Evolutionary conservation across 2,113 vertebrate genomes (phyloP), one percentile per base, ranked within the genome.

Genomic region (Lipotes vexillifer): DNA sequence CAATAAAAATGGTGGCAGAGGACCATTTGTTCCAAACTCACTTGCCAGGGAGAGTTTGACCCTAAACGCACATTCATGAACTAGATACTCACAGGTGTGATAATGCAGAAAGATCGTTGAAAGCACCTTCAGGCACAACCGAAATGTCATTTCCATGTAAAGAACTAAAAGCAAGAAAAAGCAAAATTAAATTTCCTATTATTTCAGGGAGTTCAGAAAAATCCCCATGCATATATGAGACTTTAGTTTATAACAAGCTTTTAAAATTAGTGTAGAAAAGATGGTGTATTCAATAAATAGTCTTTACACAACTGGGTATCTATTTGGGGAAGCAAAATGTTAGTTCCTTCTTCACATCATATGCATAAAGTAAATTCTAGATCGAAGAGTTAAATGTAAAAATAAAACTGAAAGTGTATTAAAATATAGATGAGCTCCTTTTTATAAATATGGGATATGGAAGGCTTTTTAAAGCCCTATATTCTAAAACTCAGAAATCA

Each of bases 101-200:
- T 93, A 99, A 99, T 0, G 99, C 98, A 33, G 99, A 99, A 78
- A 99, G 99, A 97, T 99, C 99, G 97, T 98, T 99, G 98, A 99
- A 99, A 84, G 99, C 99, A 97, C 99, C 99, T 98, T 99, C 99
- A 89, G 99, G 99, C 97, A 99, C 99, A 92, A 99, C 98, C 66
- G 99, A 99, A 97, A 99, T 99, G 96, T 99, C 99, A 94, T 99
- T 99, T 91, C 99, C 99, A 97, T 99, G 99, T 94, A 99, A 99
- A 97, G 99, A 99, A 85, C 99, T 99, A 96, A 88, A 97, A 86
- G 88, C 29, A 90, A 92, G 75, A 81, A 95, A 90, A 85, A 41
- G 8, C 3, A 96, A 65, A 80, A 69, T 82, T 65, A 92, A 74
- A 65, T 49, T 68, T 87, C 21, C 25, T 52, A 3, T 36, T 41